phyloP scores from a whole-genome alignment of 53 echinoderm and acorn worm genomes.

The Paracentrotus lividus region DNA sequence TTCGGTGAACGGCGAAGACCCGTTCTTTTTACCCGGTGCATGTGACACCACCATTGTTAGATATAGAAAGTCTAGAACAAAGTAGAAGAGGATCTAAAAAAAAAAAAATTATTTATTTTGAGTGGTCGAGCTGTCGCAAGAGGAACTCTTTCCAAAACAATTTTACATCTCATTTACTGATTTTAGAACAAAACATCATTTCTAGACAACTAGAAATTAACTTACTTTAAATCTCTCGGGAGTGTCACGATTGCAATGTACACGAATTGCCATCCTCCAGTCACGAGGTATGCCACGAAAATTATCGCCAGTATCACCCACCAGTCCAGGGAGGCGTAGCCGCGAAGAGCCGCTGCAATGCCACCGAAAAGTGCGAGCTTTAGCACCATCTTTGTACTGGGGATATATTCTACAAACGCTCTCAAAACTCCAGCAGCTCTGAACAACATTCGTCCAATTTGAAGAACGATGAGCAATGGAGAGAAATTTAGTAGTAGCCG shows the following conservation, averaged over 20 bases:
- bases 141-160: too few relatives aligned
- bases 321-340: constrained; percentile 79
- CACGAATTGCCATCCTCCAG: constrained; percentile 91
- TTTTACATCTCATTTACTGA: too few relatives aligned
- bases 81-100: too few relatives aligned
- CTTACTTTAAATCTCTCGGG: constrained; percentile 88
- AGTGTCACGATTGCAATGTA: constrained; percentile 80
- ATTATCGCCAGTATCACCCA: constrained; percentile 70
- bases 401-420: constrained; percentile 61
- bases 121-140: too few relatives aligned
- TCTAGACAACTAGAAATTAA: too few relatives aligned
- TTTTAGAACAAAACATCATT: too few relatives aligned
- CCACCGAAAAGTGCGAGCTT: constrained; percentile 82
- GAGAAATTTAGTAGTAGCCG: too few relatives aligned
- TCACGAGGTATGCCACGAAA: constrained; percentile 79
- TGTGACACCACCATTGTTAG: too few relatives aligned
- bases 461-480: not conserved
- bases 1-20: too few relatives aligned
- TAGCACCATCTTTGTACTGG: constrained; percentile 76
- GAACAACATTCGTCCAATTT: constrained; percentile 71
- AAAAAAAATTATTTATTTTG: too few relatives aligned
- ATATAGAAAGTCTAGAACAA: too few relatives aligned
- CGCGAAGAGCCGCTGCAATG: constrained; percentile 84
- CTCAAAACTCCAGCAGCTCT: constrained; percentile 75
- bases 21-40: too few relatives aligned